Base-by-base conservation (phyloP, 1,140 invertebrate species). In the Halotydeus destructor region DNA sequence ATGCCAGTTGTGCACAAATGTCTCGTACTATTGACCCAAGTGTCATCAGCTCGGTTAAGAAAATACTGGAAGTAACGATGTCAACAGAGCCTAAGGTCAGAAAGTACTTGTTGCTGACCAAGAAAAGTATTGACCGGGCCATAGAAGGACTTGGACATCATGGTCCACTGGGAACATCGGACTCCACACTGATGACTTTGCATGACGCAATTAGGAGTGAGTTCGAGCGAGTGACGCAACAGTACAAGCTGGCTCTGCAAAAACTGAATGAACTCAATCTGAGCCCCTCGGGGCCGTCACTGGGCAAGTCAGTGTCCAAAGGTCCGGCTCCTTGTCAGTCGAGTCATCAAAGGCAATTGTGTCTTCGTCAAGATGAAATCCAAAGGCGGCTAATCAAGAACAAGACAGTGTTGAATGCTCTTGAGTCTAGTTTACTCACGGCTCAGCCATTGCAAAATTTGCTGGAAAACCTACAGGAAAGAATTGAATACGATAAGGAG, bases 311-410 rank as follows among this genome's bases (percentile, higher is more conserved):
- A n/a, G n/a, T n/a, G n/a, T n/a, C n/a, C n/a, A n/a, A n/a, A 42
- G 74, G 72, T 41, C 75, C 78, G 50, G 79, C n/a, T n/a, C n/a
- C n/a, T 4, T 33, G 14, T 5, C n/a, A 76, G 33, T 77, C 79
- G 0, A 84, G 79, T 16, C 85, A 91, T 61, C 85, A 89, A 60
- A 64, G 84, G 25, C 71, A 86, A 24, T 62, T 91, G 41, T 78
- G 78, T 31, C 67, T 88, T 21, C 74, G 73, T 30, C 74, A 80
- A 53, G 68, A 69, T 6, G 61, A 64, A 36, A 64, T 70, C 33
- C 82, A 91, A 58, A 74, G 82, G 46, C 62, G 85, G 3, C 64
- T 91, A 14, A 88, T 88, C 50, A 83, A 86, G 60, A 91, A 89
- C 60, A 84, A 85, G 58, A 79, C 77, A 0, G 60, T 89, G 19